Percentiles rank a stretch among this genome's conserved stretches.
Conservation (phyloP, 2,888 invertebrate species). For the Drosophila aldrichi region DNA sequence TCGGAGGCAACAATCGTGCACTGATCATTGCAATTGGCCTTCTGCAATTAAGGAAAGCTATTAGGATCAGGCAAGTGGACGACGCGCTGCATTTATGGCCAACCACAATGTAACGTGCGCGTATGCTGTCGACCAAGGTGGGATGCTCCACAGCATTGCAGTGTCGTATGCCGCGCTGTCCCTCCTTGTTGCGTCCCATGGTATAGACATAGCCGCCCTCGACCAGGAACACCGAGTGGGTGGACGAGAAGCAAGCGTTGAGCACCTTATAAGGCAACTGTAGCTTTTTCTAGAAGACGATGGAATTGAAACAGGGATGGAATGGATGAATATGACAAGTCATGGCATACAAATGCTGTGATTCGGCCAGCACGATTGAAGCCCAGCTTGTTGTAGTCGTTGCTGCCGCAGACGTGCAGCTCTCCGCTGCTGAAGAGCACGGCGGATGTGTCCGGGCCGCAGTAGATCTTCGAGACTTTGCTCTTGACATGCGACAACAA, state of each 20-base stretch:
- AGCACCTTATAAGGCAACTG: slow-evolving; percentile 87
- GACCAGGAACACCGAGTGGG: slow-evolving; percentile 88
- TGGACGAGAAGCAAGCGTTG: slow-evolving; percentile 87
- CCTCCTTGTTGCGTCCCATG: slow-evolving; percentile 88
- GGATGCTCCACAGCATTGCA: slow-evolving; percentile 74
- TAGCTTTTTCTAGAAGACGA: slow-evolving; percentile 83
- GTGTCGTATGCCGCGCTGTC: slow-evolving; percentile 87
- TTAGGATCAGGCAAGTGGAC: not conserved
- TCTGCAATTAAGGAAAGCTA: slow-evolving; percentile 82
- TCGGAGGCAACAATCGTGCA: slow-evolving; percentile 89
- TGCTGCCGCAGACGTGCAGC: slow-evolving; percentile 88
- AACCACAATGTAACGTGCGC: slow-evolving; percentile 83
- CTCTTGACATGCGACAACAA: slow-evolving; percentile 85
- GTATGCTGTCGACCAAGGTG: slow-evolving; percentile 82
- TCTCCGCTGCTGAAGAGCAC: slow-evolving; percentile 87
- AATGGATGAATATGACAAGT: too few species aligned
- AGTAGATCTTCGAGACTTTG: slow-evolving; percentile 86
- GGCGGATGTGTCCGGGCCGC: slow-evolving; percentile 88
- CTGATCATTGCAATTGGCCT: slow-evolving; percentile 88
- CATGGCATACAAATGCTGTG: slow-evolving; percentile 77
- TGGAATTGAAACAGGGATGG: not conserved
- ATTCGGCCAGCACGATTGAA: slow-evolving; percentile 84
- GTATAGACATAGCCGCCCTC: slow-evolving; percentile 88
- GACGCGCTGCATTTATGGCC: not conserved
- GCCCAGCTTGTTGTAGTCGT: slow-evolving; percentile 88